phyloP scores from a whole-genome alignment of 2,888 invertebrate genomes.

The Amphipyra berbera region DNA sequence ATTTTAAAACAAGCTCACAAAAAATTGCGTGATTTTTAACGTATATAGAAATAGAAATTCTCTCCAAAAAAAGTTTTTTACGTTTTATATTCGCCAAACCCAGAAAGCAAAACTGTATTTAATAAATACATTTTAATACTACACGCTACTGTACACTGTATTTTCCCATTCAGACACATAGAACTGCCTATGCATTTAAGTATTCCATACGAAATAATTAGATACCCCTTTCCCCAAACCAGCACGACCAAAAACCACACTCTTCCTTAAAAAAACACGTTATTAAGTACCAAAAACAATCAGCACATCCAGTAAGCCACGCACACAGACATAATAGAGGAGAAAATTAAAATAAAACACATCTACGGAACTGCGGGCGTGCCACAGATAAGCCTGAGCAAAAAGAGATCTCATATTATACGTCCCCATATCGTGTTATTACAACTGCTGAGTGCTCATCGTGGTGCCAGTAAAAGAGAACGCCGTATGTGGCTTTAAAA shows the following conservation, averaged over 20 bases:
- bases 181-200: too few species aligned
- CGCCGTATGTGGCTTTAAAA: conserved; percentile 55
- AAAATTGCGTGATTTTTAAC: too few species aligned
- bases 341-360: conserved; percentile 72
- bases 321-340: conserved; percentile 29
- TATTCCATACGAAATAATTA: too few species aligned
- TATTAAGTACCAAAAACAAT: conserved; percentile 22
- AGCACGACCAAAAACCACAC: neutral
- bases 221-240: too few species aligned
- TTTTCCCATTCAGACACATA: too few species aligned
- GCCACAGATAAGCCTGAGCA: conserved; percentile 67
- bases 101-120: neutral
- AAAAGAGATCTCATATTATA: conserved; percentile 79
- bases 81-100: neutral
- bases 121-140: neutral
- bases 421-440: conserved; percentile 80
- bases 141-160: too few species aligned
- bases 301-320: conserved; percentile 10
- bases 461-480: conserved; percentile 44
- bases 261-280: neutral
- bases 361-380: conserved; percentile 53
- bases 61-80: too few species aligned
- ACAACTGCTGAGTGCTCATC: conserved; percentile 71
- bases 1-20: too few species aligned
- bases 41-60: too few species aligned